These are phyloP conservation scores for Arothron firmamentum DNA, from an alignment of 2,113 vertebrate species.

Conservation along the genomic window DNA sequence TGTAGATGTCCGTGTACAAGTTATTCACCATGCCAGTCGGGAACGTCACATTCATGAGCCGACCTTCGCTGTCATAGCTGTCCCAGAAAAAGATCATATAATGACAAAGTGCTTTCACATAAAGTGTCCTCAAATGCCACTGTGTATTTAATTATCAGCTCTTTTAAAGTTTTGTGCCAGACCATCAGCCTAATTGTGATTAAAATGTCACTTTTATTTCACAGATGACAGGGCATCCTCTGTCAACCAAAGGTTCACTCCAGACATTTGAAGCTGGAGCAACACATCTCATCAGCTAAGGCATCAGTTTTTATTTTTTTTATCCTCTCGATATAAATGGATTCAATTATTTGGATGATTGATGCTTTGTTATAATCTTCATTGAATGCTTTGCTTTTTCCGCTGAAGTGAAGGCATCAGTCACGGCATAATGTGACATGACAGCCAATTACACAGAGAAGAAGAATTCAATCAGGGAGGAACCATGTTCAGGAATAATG, in stretches of 20 bases:
- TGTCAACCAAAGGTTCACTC: conserved; percentile 28
- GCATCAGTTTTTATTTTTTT: not conserved
- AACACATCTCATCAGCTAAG: conserved; percentile 45
- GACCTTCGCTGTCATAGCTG: conserved; percentile 95
- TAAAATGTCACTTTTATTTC: conserved; percentile 53
- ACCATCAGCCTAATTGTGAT: conserved; percentile 49
- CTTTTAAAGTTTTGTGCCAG: conserved; percentile 33
- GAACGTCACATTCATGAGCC: conserved; percentile 94
- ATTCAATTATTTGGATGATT: conserved; percentile 50
- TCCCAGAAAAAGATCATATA: conserved; percentile 34
- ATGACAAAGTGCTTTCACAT: conserved; percentile 30
- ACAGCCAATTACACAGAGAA: conserved; percentile 40
- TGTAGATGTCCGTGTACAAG: conserved; percentile 89
- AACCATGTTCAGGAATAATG: conserved; percentile 18
- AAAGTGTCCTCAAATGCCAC: conserved; percentile 19
- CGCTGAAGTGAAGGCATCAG: conserved; percentile 35
- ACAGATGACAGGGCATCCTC: conserved; percentile 19
- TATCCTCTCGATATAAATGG: conserved; percentile 10
- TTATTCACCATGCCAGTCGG: conserved; percentile 93
- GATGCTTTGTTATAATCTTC: conserved; percentile 49
- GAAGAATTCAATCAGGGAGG: conserved; percentile 33
- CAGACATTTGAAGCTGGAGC: conserved; percentile 53
- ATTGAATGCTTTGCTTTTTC: conserved; percentile 43
- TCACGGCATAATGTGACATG: conserved; percentile 47
- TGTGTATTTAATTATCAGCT: conserved; percentile 47